Conservation (phyloP, 2,113 vertebrate species). For the Rynchops niger region DNA sequence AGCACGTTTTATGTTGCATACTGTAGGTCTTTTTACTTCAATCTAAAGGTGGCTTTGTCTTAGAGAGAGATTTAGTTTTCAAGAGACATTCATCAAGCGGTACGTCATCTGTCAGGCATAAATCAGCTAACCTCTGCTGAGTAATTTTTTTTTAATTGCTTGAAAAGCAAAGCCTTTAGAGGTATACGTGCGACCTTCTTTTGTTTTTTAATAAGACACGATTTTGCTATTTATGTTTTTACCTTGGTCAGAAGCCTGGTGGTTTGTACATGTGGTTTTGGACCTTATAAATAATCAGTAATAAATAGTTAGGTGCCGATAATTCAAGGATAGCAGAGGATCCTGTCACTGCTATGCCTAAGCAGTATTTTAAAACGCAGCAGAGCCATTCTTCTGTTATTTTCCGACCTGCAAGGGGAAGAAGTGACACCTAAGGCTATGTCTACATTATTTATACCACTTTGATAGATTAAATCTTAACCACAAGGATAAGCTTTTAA, state of each 20-base stretch:
- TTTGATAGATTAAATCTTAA: slow-evolving; percentile 81
- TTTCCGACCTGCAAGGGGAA: slow-evolving; percentile 53
- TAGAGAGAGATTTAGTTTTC: neutral
- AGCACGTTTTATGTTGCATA: neutral
- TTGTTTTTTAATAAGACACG: neutral
- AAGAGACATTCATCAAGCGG: neutral
- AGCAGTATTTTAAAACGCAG: slow-evolving; percentile 45
- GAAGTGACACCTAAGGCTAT: slow-evolving; percentile 75
- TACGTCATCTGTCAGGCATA: neutral
- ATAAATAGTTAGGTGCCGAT: neutral
- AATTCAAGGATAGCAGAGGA: neutral
- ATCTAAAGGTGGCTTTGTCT: neutral
- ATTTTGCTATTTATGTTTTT: neutral
- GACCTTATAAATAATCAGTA: slow-evolving; percentile 38
- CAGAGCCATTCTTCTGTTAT: slow-evolving; percentile 32
- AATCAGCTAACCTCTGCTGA: slow-evolving; percentile 15
- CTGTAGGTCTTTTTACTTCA: neutral
- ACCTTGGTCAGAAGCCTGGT: slow-evolving; percentile 24
- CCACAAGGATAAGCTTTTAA: slow-evolving; percentile 68
- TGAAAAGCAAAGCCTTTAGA: neutral
- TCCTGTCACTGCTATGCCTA: slow-evolving; percentile 1
- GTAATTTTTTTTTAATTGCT: neutral
- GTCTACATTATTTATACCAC: slow-evolving; percentile 77
- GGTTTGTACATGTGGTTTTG: slow-evolving; percentile 18
- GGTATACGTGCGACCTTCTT: neutral